These are phyloP conservation scores for Nicator chloris DNA, from an alignment of 2,113 vertebrate genomes.

Conservation along the genomic window DNA sequence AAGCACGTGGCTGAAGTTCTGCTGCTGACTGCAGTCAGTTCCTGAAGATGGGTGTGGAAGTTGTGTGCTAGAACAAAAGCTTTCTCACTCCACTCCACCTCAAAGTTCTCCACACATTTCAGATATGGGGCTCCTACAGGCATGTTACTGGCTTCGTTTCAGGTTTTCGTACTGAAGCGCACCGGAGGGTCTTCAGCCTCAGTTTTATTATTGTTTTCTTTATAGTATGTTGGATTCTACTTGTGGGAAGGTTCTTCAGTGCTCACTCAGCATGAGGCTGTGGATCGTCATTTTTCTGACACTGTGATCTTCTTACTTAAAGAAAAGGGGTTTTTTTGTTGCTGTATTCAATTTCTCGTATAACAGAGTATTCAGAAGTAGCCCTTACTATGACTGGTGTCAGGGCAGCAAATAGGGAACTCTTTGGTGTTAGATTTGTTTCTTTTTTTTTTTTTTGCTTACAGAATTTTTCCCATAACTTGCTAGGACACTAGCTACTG, in stretches of 20 bases:
- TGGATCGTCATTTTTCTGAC: background rate
- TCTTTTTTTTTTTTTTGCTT: no score
- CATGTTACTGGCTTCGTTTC: fast-evolving
- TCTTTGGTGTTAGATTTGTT: no score
- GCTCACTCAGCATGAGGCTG: background rate
- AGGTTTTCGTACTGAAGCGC: background rate
- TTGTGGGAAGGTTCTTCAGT: background rate
- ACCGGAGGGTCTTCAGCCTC: background rate
- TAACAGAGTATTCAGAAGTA: background rate
- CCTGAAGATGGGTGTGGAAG: background rate
- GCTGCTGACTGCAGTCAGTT: background rate
- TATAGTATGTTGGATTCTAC: background rate
- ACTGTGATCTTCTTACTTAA: background rate
- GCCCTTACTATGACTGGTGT: background rate
- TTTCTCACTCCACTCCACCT: fast-evolving
- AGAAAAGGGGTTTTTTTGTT: background rate
- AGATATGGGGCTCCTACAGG: fast-evolving
- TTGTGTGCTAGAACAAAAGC: background rate
- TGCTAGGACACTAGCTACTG: no score
- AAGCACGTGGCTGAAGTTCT: background rate
- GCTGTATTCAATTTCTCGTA: background rate
- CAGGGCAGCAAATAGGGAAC: background rate
- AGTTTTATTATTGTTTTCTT: background rate
- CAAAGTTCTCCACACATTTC: background rate
- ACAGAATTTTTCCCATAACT: no score